A percentile compares a stretch with the other conserved stretches of the same genome.
Conservation (phyloP, 1,140 invertebrate genomes). For the Lutraria rhynchaena region DNA sequence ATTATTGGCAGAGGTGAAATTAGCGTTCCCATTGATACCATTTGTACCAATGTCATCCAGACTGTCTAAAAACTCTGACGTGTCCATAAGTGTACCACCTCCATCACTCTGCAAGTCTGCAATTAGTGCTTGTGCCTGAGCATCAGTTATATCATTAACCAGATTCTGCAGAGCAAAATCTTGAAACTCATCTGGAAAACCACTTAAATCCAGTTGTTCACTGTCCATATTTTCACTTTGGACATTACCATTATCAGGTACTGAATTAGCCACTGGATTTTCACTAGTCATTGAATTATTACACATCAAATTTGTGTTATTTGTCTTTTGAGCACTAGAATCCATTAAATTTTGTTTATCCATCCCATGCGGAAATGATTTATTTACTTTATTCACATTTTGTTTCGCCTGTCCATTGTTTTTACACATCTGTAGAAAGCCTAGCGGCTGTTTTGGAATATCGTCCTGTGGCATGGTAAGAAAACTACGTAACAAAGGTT, state of each 20-base stretch:
- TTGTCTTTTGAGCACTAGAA: conserved; percentile 16
- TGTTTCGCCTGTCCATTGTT: not conserved
- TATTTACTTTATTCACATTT: not conserved
- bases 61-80: conserved; percentile 8
- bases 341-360: conserved; percentile 18
- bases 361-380: not conserved
- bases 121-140: conserved; percentile 42
- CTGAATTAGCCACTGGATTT: not conserved
- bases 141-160: conserved; percentile 28
- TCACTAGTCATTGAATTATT: not conserved
- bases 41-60: not conserved
- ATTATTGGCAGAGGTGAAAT: not conserved
- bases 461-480: conserved; percentile 30
- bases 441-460: conserved; percentile 18
- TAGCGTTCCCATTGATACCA: not conserved
- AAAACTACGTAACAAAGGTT: conserved; percentile 39
- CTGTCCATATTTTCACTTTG: not conserved
- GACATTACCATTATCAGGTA: not conserved
- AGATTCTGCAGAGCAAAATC: conserved; percentile 52
- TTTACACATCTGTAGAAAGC: conserved; percentile 25
- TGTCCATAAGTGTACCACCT: conserved; percentile 47
- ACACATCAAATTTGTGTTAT: not conserved
- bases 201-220: conserved; percentile 15
- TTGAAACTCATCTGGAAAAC: conserved; percentile 7
- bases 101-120: conserved; percentile 23